A percentile compares a stretch with the other conserved stretches of the same genome.
These are phyloP conservation scores for Paguma larvata DNA, from an alignment of 2,797 vertebrate species.

Conservation along the genomic window DNA sequence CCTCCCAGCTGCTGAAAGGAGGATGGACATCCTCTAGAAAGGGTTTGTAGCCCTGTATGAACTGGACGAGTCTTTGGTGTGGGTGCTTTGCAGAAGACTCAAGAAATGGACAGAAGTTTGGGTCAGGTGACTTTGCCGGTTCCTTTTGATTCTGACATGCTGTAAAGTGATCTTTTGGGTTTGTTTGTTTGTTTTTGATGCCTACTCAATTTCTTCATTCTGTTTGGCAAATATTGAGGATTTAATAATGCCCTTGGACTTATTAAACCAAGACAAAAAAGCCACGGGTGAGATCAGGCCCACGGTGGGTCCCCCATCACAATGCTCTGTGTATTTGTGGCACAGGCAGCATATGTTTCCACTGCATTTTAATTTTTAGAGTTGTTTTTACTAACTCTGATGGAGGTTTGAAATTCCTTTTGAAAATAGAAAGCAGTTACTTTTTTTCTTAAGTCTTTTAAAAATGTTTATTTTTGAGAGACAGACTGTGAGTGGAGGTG, in stretches of 20 bases:
- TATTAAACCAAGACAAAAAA: neutral
- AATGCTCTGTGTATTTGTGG: neutral
- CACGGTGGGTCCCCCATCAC: neutral
- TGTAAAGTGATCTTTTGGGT: neutral
- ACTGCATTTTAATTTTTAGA: neutral
- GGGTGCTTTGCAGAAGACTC: neutral
- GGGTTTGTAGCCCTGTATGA: neutral
- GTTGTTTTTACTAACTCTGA: neutral
- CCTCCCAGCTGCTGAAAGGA: neutral
- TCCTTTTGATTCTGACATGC: neutral
- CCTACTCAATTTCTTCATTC: neutral
- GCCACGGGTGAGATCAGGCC: neutral
- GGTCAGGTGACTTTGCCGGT: neutral
- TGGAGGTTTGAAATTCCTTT: slow-evolving; percentile 39
- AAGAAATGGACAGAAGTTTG: neutral
- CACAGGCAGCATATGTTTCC: neutral
- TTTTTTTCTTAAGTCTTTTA: neutral
- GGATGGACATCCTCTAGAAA: too few species aligned
- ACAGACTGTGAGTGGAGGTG: too few species aligned
- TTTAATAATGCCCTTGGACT: neutral
- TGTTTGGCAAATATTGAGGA: slow-evolving; percentile 19
- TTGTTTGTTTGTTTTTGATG: slow-evolving; percentile 26
- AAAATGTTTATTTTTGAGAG: too few species aligned
- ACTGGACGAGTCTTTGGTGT: too few species aligned
- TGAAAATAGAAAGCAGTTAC: neutral